Conservation (phyloP, 2,113 vertebrate genomes). For the Shinisaurus crocodilurus region DNA sequence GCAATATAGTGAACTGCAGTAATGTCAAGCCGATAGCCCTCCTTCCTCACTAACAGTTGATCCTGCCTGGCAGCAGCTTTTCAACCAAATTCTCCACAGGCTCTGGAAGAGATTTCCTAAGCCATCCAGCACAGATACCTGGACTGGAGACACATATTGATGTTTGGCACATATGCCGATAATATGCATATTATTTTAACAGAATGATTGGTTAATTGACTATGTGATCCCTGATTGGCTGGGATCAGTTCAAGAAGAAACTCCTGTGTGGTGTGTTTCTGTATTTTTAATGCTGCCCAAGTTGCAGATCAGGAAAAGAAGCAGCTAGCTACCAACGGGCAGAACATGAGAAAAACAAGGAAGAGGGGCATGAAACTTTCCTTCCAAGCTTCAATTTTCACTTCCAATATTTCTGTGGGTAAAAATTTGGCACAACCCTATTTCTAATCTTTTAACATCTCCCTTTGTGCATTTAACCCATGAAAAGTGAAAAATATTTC, state of each 20-base stretch:
- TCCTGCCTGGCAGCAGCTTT: not conserved
- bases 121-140: not conserved
- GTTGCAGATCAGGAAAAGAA: not conserved
- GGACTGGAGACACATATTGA: not conserved
- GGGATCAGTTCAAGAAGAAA: not conserved
- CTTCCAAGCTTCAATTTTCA: not conserved
- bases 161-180: not conserved
- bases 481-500: not conserved
- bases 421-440: not conserved
- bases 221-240: not conserved
- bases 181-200: not conserved
- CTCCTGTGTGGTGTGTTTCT: not conserved
- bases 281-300: not conserved
- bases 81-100: not conserved
- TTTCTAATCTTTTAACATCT: not conserved
- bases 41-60: not conserved
- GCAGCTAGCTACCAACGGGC: not conserved
- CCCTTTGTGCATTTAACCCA: not conserved
- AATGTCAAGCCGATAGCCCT: not conserved
- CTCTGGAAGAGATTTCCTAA: not conserved
- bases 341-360: not conserved
- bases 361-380: not conserved
- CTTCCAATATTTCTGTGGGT: not conserved
- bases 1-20: not conserved
- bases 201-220: not conserved